Evolutionary conservation across 1,140 invertebrate genomes (phyloP), one percentile per base, ranked within the genome.

Genomic region (Pachypeltis micranthus): DNA sequence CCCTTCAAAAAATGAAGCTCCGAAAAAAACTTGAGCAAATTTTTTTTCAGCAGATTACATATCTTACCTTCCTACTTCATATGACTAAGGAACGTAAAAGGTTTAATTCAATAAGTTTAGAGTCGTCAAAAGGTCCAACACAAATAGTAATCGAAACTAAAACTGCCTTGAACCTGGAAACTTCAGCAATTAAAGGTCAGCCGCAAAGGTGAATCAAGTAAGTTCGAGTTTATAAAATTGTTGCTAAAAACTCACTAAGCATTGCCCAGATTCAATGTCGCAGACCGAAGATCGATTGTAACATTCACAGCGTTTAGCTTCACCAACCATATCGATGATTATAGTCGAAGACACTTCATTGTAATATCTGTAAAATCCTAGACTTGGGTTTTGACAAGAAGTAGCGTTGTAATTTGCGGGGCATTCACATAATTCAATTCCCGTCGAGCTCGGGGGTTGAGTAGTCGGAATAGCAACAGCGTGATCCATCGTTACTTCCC

Each of bases 381-480:
- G 74, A 28, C 85, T 90, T 0, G 93, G 91, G 73, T 93, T 81
- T 72, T 94, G 91, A 74, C 92, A 94, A 0, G 91, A 93, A 0
- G 83, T 81, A 0, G 87, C 83, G 67, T 83, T 83, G 74, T 92
- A 94, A 44, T 85, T 80, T 3, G 75, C 71, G 1, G 90, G 89
- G 71, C 91, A 93, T n/a, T 83, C 77, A 72, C 96, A 98, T 54
- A 87, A 77, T 76, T 98, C 96, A 4, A 98, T 84, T 1, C 92
- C 90, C 51, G 79, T 75, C 1, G 90, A 92, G n/a, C 44, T 55
- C 60, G 79, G 79, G 19, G 81, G 80, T 1, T 81, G 81, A 61
- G 76, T 80, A 58, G 77, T 83, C 24, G 80, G 74, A 0, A 82
- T 77, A 47, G 79, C 75, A 2, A 86, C 80, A 1, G 91, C 93